phyloP scores from a whole-genome alignment of 1,140 invertebrate genomes.

The Drosophila lowei region DNA sequence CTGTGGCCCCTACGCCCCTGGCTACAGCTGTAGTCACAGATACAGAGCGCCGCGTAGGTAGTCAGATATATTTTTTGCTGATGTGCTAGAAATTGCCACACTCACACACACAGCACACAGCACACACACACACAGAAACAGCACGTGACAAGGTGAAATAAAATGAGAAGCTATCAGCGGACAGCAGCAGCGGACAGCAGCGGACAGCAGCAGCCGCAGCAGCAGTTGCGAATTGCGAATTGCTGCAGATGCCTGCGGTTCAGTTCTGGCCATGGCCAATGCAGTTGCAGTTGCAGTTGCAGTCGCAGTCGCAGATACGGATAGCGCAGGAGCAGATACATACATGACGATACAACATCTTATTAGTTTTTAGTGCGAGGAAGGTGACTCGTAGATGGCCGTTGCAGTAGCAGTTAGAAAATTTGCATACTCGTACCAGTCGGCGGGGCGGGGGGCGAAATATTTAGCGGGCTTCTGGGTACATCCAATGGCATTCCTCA shows the following conservation, averaged over 20 bases:
- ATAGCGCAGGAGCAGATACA: slow-evolving; percentile 39
- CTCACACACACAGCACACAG: slow-evolving; percentile 51
- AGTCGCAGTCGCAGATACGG: slow-evolving; percentile 44
- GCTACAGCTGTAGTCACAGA: slow-evolving; percentile 19
- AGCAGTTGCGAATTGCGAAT: slow-evolving; percentile 21
- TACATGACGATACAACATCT: slow-evolving; percentile 70
- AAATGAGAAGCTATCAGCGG: slow-evolving; percentile 76
- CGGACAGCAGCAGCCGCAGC: too few species aligned
- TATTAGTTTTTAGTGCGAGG: slow-evolving; percentile 72
- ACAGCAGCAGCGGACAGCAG: slow-evolving; percentile 52
- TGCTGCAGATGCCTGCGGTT: slow-evolving; percentile 32
- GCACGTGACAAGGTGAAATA: slow-evolving; percentile 79
- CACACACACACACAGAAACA: slow-evolving; percentile 36
- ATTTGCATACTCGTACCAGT: slow-evolving; percentile 40
- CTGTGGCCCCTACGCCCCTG: slow-evolving; percentile 36
- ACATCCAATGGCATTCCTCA: slow-evolving; percentile 53
- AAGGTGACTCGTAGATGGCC: slow-evolving; percentile 42
- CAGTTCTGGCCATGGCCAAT: slow-evolving; percentile 13
- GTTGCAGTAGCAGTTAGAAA: slow-evolving; percentile 21
- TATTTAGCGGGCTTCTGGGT: slow-evolving; percentile 33
- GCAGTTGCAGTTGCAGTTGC: slow-evolving; percentile 37
- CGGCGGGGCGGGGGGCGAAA: slow-evolving; percentile 7
- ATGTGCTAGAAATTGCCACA: slow-evolving; percentile 76
- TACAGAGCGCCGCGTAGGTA: slow-evolving; percentile 63
- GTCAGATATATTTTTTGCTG: slow-evolving; percentile 69